Percentiles rank a stretch among this genome's conserved stretches.
These are phyloP conservation scores for Pipa parva DNA, from an alignment of 2,113 vertebrate species.

Conservation along the genomic window DNA sequence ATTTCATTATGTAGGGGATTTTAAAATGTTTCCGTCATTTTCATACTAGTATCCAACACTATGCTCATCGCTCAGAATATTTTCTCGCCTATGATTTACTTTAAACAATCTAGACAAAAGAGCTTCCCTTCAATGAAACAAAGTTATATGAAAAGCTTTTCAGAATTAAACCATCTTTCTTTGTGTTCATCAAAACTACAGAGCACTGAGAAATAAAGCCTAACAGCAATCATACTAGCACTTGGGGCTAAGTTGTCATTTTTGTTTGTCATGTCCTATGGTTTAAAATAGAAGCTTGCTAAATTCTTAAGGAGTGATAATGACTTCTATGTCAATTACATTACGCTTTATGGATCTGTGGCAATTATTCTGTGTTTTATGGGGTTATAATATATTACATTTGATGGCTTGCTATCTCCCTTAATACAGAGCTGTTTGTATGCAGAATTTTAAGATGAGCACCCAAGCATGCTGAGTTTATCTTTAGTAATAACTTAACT, in stretches of 20 bases:
- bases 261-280: constrained; percentile 40
- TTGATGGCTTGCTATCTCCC: constrained; percentile 50
- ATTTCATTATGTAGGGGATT: too few relatives aligned
- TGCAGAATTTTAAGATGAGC: constrained; percentile 51
- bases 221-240: background rate
- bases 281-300: constrained; percentile 12
- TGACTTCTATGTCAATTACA: constrained; percentile 41
- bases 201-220: background rate
- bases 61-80: too few relatives aligned
- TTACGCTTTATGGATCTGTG: constrained; percentile 50
- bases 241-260: constrained; percentile 2
- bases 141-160: background rate
- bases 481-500: background rate
- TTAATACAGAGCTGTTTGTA: background rate
- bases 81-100: too few relatives aligned
- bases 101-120: background rate
- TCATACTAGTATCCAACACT: too few relatives aligned
- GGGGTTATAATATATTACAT: constrained; percentile 51
- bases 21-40: too few relatives aligned
- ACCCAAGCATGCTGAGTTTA: background rate
- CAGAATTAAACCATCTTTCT: background rate
- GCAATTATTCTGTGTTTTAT: constrained; percentile 47
- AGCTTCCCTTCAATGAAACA: background rate
- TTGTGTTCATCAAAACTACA: background rate
- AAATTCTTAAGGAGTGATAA: background rate